Evolutionary conservation across 2,888 invertebrate genomes (phyloP).

Genomic region (Lasioglossum malachurum): DNA sequence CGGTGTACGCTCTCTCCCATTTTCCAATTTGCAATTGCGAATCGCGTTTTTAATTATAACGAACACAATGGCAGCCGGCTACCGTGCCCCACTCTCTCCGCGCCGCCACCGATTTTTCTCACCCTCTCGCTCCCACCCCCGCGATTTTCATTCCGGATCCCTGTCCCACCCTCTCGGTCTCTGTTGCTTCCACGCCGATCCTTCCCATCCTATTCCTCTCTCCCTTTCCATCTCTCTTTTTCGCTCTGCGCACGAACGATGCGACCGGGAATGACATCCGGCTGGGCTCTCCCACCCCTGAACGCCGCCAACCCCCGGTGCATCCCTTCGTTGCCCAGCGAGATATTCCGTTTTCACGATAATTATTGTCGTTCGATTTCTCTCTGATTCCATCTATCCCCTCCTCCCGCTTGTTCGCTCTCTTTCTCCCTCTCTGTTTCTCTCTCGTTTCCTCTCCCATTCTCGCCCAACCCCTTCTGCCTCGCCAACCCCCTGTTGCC

Average conservation of each 20-base stretch:
- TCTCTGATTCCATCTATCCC: conserved; percentile 54
- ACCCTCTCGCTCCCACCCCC: conserved; percentile 12
- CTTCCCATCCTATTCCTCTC: conserved; percentile 20
- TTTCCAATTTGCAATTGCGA: conserved; percentile 85
- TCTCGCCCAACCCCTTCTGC: conserved; percentile 1
- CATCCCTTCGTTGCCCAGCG: conserved; percentile 73
- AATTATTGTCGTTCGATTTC: conserved; percentile 83
- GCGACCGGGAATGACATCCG: conserved; percentile 82
- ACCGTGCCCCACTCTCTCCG: conserved; percentile 16
- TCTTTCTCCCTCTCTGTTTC: neutral
- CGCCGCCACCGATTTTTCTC: conserved; percentile 51
- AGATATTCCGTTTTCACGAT: conserved; percentile 83
- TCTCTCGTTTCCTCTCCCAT: conserved; percentile 16
- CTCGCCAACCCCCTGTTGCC: neutral
- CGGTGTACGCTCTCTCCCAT: conserved; percentile 79
- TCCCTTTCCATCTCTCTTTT: conserved; percentile 40
- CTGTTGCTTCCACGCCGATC: neutral
- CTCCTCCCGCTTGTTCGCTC: conserved; percentile 31
- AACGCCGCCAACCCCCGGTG: conserved; percentile 57
- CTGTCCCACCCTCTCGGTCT: conserved; percentile 16
- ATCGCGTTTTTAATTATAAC: conserved; percentile 85
- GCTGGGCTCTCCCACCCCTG: conserved; percentile 73
- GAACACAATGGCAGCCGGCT: conserved; percentile 83
- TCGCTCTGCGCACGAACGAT: conserved; percentile 58
- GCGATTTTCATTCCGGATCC: conserved; percentile 22